These are phyloP conservation scores for Zeus faber DNA, from an alignment of 2,113 vertebrate genomes.

Conservation along the genomic window DNA sequence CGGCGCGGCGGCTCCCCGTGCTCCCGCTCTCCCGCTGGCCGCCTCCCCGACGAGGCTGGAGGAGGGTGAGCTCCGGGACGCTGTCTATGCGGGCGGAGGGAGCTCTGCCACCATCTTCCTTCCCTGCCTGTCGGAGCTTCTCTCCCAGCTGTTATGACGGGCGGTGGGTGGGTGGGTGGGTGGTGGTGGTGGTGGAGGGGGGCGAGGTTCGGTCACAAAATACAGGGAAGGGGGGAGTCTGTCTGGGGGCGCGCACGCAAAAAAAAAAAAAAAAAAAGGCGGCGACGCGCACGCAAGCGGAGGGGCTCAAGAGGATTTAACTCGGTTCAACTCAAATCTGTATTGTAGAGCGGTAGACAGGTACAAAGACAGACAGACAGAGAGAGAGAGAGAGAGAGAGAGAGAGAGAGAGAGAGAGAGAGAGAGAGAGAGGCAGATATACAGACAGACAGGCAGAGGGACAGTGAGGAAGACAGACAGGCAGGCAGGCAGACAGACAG, in stretches of 20 bases:
- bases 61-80: conserved; percentile 1
- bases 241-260: conserved; percentile 30
- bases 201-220: conserved; percentile 20
- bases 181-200: conserved; percentile 3
- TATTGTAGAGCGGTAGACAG: no score
- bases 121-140: conserved; percentile 58
- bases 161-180: conserved; percentile 39
- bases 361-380: no score
- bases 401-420: no score
- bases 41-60: conserved; percentile 7
- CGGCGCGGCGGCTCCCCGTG: conserved; percentile 63
- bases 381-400: no score
- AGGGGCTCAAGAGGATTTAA: not conserved
- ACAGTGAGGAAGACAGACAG: no score
- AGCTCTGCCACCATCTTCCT: conserved; percentile 60
- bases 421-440: no score
- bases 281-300: conserved; percentile 24
- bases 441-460: no score
- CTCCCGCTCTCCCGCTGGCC: conserved; percentile 10
- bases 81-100: conserved; percentile 26
- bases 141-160: conserved; percentile 69
- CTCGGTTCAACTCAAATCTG: not conserved
- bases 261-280: conserved; percentile 3
- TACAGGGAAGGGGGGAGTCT: conserved; percentile 20
- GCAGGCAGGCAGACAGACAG: no score